A percentile compares a stretch with the other conserved stretches of the same genome.
Conservation (phyloP, 2,888 invertebrate genomes). For the Eristalis tenax region DNA sequence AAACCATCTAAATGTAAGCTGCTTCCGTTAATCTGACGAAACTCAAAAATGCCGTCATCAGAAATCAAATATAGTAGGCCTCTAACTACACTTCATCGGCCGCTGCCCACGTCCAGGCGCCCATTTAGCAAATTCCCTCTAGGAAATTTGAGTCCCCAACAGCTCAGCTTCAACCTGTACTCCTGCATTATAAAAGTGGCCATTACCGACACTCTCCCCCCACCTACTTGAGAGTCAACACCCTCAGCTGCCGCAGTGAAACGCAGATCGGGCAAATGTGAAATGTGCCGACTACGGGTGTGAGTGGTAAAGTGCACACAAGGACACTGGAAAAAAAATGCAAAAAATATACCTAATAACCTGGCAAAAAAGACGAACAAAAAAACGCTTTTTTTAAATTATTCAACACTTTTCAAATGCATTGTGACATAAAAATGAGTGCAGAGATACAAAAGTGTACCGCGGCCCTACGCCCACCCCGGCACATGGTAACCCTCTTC, state of each 20-base stretch:
- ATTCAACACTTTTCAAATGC: slow-evolving; percentile 69
- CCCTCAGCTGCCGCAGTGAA: background rate
- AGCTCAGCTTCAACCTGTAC: slow-evolving; percentile 26
- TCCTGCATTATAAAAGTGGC: slow-evolving; percentile 59
- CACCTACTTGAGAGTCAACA: background rate
- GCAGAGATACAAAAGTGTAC: slow-evolving; percentile 27
- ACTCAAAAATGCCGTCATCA: no score
- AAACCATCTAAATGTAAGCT: no score
- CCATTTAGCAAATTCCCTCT: slow-evolving; percentile 5
- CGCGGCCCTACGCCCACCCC: background rate
- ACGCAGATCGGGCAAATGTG: slow-evolving; percentile 11
- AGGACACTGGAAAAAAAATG: slow-evolving; percentile 5
- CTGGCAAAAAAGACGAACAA: background rate
- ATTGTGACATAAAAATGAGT: slow-evolving; percentile 52
- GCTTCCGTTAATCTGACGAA: no score
- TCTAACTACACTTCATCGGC: no score
- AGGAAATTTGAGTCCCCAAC: background rate
- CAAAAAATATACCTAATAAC: slow-evolving; percentile 17
- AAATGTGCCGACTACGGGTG: background rate
- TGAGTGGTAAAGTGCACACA: slow-evolving; percentile 18
- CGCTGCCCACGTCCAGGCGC: background rate
- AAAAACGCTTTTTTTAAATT: slow-evolving; percentile 55
- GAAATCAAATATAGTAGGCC: no score
- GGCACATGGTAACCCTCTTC: background rate
- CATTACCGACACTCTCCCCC: slow-evolving; percentile 37